A percentile compares a stretch with the other conserved stretches of the same genome.
phyloP scores from a whole-genome alignment of 2,113 vertebrate species.

The Myotis brandtii region DNA sequence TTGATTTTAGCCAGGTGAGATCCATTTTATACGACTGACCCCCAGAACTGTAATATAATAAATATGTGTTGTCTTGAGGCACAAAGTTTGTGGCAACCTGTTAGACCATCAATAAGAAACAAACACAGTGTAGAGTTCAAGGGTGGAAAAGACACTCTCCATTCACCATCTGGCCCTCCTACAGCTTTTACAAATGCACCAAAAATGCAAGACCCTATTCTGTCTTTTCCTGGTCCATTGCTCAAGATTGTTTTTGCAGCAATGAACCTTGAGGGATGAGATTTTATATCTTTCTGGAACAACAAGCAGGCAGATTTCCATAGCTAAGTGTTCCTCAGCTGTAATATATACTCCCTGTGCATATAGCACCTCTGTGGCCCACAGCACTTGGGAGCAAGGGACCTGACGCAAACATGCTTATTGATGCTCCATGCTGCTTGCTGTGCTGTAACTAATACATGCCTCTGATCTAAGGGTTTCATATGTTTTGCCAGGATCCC shows the following conservation, averaged over 20 bases:
- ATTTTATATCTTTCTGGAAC: neutral
- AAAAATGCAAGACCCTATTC: neutral
- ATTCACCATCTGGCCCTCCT: neutral
- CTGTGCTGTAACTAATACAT: neutral
- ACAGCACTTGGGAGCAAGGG: neutral
- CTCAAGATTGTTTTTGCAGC: neutral
- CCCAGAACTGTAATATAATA: neutral
- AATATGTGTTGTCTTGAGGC: neutral
- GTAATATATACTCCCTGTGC: rapidly evolving
- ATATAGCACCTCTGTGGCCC: neutral
- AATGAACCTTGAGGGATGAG: neutral
- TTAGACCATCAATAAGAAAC: neutral
- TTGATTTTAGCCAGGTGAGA: neutral
- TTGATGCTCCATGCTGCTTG: neutral
- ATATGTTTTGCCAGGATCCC: neutral
- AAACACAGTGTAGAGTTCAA: neutral
- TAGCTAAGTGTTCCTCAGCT: neutral
- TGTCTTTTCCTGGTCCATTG: neutral
- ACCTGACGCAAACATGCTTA: neutral
- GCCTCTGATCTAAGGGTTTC: neutral
- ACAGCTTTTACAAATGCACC: neutral
- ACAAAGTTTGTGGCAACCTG: neutral
- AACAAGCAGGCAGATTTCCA: neutral
- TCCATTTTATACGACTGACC: neutral
- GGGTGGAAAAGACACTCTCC: neutral